These are phyloP conservation scores for Ianthella basta DNA, from an alignment of 37 sponge, comb jelly and placozoan genomes.

Conservation along the genomic window DNA sequence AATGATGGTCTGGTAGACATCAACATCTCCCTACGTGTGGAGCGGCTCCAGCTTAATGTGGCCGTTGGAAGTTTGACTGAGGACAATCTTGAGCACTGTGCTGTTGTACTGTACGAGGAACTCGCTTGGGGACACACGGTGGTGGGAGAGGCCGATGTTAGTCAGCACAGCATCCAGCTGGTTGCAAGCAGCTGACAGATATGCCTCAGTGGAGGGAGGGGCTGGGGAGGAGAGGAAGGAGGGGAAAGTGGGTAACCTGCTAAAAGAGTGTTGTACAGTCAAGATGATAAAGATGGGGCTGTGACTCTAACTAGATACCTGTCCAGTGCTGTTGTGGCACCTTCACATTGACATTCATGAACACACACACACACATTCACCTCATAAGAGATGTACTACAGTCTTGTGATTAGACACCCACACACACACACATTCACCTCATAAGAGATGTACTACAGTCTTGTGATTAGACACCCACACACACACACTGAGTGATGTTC, in stretches of 20 bases:
- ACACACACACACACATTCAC: too few relatives aligned
- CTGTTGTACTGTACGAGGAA: neutral
- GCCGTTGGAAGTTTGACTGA: neutral
- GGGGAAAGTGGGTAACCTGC: neutral
- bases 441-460: too few relatives aligned
- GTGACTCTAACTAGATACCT: too few relatives aligned
- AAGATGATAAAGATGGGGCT: neutral
- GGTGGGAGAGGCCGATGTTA: neutral
- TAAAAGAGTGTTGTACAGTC: neutral
- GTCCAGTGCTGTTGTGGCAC: too few relatives aligned
- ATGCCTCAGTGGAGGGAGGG: neutral
- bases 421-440: too few relatives aligned
- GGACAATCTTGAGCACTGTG: neutral
- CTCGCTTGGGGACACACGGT: neutral
- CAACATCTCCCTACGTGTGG: neutral
- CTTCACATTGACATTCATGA: too few relatives aligned
- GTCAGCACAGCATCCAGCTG: neutral
- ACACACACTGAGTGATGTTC: too few relatives aligned
- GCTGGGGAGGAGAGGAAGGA: neutral
- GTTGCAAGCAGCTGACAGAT: neutral
- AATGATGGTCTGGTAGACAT: neutral
- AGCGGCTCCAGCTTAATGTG: neutral
- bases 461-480: too few relatives aligned
- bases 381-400: too few relatives aligned
- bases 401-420: too few relatives aligned